Conservation (phyloP, 37 sponge, comb jelly and placozoan genomes). For the Cladorhizidae sp. region DNA sequence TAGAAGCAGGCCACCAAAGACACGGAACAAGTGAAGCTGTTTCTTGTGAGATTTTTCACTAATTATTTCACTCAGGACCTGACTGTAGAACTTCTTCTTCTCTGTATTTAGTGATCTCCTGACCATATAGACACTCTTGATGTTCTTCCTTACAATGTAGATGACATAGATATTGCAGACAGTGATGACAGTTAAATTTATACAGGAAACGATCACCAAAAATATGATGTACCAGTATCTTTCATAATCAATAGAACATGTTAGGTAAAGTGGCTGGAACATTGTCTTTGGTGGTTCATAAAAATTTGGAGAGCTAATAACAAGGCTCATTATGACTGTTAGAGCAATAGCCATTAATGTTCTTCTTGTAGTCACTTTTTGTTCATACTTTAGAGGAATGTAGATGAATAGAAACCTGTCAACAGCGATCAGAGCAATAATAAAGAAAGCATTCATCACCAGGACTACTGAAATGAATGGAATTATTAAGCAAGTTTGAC, state of each 20-base stretch:
- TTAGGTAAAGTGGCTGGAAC: neutral
- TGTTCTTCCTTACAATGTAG: neutral
- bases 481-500: neutral
- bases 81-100: neutral
- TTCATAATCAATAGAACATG: neutral
- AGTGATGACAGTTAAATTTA: neutral
- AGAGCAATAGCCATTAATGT: neutral
- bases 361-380: neutral
- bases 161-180: neutral
- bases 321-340: neutral
- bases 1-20: neutral
- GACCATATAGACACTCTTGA: neutral
- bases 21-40: neutral
- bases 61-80: neutral
- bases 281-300: neutral
- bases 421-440: neutral
- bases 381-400: neutral
- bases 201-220: too few relatives aligned
- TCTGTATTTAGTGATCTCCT: too few relatives aligned
- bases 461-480: neutral
- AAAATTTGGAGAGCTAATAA: neutral
- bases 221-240: too few relatives aligned
- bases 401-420: conserved; percentile 2
- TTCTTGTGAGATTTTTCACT: neutral
- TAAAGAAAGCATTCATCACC: neutral